Base-by-base conservation (phyloP, 2,113 vertebrate genomes). In the Ictalurus furcatus region DNA sequence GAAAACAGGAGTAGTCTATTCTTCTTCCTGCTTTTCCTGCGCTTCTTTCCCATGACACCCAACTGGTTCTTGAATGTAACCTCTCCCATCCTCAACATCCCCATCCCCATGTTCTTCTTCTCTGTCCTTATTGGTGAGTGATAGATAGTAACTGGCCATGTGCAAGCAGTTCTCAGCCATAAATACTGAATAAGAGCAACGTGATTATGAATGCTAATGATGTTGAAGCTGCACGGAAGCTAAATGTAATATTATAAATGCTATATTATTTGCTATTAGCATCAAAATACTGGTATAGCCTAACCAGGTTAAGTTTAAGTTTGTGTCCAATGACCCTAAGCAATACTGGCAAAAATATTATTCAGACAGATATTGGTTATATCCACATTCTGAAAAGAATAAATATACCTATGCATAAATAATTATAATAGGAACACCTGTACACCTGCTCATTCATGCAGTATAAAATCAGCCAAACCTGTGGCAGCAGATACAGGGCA, bases 11-110 rank as follows among this genome's bases (percentile, higher is more conserved):
- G 94, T 94, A 95, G 97, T 91, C 91, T 99, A 71, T 99, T 99
- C 94, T 99, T 99, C 94, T 99, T 99, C 94, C 94, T 99, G 65
- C 93, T 99, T 86, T 99, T 99, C 93, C 96, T 99, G 91, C 96
- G 98, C 87, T 97, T 99, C 92, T 99, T 99, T 92, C 98, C 98
- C 58, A 98, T 99, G 97, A 98, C 98, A 14, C 98, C 98, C 71
- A 99, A 99, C 95, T 99, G 98, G 98, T 99, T 99, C 92, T 95
- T 99, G 93, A 99, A 99, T 92, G 95, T 99, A 93, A 97, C 98
- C 0, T 97, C 97, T 91, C 98, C 98, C 17, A 97, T 99, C 91
- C 95, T 99, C 93, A 99, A 98, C 94, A 97, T 99, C 80, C 98
- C 98, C 0, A 88, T 98, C 0, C 88, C 94, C 89, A 97, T 98